Conservation (phyloP, 2,888 invertebrate genomes). For the Harmothoe impar region DNA sequence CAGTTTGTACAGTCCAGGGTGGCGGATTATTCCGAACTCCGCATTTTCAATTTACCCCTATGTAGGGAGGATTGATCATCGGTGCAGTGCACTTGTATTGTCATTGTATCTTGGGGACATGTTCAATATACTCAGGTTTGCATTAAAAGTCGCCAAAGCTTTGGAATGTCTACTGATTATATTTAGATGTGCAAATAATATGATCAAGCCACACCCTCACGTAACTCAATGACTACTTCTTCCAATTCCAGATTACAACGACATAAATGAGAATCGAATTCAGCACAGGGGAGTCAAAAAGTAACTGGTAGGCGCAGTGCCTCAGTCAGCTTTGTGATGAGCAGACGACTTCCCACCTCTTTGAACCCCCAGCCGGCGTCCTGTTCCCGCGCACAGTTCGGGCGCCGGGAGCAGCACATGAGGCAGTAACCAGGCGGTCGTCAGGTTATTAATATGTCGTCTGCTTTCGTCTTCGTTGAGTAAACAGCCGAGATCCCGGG, state of each 20-base stretch:
- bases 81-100: too few species aligned
- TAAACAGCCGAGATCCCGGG: constrained; percentile 25
- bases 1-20: too few species aligned
- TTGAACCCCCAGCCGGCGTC: neutral
- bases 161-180: too few species aligned
- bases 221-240: too few species aligned
- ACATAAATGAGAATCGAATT: neutral
- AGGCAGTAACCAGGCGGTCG: constrained; percentile 17
- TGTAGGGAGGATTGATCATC: too few species aligned
- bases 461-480: neutral
- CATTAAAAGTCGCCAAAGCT: too few species aligned
- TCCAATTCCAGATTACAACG: too few species aligned
- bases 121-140: too few species aligned
- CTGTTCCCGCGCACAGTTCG: neutral
- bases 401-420: neutral
- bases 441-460: constrained; percentile 18
- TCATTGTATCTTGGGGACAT: too few species aligned
- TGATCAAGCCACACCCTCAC: neutral
- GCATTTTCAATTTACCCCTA: too few species aligned
- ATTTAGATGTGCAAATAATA: too few species aligned
- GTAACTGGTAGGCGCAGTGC: neutral
- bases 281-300: neutral
- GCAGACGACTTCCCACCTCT: neutral
- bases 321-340: neutral
- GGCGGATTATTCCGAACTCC: too few species aligned